Conservation (phyloP, 2,113 vertebrate species). For the Echinops telfairi region DNA sequence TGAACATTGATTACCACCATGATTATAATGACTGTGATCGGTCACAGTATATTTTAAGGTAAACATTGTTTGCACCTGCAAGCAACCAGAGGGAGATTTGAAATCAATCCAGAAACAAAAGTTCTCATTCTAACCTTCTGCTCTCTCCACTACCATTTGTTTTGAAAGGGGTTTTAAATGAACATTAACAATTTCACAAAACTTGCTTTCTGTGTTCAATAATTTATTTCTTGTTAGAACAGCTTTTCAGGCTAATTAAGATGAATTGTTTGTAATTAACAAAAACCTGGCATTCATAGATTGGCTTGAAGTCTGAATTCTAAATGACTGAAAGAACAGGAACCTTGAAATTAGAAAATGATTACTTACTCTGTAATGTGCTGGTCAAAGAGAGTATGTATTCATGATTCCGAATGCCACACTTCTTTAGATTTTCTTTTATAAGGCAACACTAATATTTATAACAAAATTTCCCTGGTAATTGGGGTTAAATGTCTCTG, state of each 20-base stretch:
- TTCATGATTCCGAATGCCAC: slow-evolving; percentile 53
- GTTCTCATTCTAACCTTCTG: not conserved
- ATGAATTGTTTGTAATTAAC: slow-evolving; percentile 87
- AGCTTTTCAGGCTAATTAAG: slow-evolving; percentile 84
- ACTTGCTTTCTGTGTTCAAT: slow-evolving; percentile 75
- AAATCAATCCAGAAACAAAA: slow-evolving; percentile 58
- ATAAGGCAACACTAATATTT: slow-evolving; percentile 32
- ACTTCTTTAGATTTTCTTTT: slow-evolving; percentile 3
- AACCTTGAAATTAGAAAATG: slow-evolving; percentile 82
- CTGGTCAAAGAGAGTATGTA: slow-evolving; percentile 72
- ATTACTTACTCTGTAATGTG: slow-evolving; percentile 76
- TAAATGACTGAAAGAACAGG: slow-evolving; percentile 78
- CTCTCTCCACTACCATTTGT: slow-evolving; percentile 32
- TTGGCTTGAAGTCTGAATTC: slow-evolving; percentile 80
- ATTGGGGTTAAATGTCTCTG: not conserved
- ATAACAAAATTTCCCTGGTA: slow-evolving; percentile 62
- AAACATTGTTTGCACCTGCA: slow-evolving; percentile 59
- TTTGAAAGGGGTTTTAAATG: slow-evolving; percentile 75
- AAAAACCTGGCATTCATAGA: slow-evolving; percentile 82
- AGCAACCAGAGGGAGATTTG: slow-evolving; percentile 14
- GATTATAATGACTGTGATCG: slow-evolving; percentile 48
- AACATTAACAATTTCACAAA: slow-evolving; percentile 79
- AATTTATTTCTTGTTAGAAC: slow-evolving; percentile 85
- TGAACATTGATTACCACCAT: slow-evolving; percentile 66
- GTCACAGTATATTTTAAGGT: slow-evolving; percentile 45